Conservation (phyloP, 1,140 invertebrate genomes). For the Caenorhabditis remanei region DNA sequence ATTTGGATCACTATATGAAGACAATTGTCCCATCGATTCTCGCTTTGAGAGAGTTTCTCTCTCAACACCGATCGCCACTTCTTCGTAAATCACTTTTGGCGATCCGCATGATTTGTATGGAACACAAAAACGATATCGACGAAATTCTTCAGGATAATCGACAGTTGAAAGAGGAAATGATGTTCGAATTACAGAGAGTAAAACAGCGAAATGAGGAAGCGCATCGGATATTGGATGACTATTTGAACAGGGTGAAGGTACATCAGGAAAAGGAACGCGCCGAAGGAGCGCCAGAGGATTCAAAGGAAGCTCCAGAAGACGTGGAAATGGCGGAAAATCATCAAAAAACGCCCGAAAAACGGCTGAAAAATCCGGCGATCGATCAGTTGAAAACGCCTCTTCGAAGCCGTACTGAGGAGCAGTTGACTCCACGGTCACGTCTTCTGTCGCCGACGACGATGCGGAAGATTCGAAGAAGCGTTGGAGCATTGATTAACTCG, state of each 20-base stretch:
- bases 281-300: background rate
- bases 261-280: background rate
- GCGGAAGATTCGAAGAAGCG: constrained; percentile 7
- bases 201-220: constrained; percentile 30
- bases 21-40: constrained; percentile 9
- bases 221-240: background rate
- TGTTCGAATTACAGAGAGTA: background rate
- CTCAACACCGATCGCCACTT: constrained; percentile 30
- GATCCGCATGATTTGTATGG: constrained; percentile 36
- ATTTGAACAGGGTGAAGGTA: background rate
- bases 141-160: constrained; percentile 41
- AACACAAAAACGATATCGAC: constrained; percentile 14
- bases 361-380: background rate
- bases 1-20: constrained; percentile 5
- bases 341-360: constrained; percentile 4
- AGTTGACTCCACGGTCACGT: background rate
- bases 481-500: constrained; percentile 1
- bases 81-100: constrained; percentile 13
- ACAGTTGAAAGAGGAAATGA: constrained; percentile 33
- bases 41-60: background rate
- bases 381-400: constrained; percentile 2
- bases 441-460: constrained; percentile 22
- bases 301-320: constrained; percentile 2
- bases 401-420: constrained; percentile 1
- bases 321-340: constrained; percentile 11